These are phyloP conservation scores for Gonioctena quinquepunctata DNA, from an alignment of 1,140 invertebrate species.

Conservation along the genomic window DNA sequence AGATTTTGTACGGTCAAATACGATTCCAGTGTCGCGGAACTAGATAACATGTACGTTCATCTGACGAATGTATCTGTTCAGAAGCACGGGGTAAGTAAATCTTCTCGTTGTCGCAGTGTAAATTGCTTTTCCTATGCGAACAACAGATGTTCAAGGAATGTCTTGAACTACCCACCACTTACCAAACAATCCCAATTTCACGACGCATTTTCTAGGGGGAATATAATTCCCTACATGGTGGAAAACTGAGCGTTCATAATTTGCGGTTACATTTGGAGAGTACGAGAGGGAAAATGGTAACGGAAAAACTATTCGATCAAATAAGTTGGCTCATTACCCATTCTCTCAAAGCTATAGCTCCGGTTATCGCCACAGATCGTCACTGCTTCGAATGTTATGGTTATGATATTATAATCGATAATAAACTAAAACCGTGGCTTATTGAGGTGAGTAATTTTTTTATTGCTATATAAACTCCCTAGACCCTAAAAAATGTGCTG, in stretches of 20 bases:
- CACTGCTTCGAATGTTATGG: slow-evolving; percentile 85
- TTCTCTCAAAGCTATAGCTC: slow-evolving; percentile 77
- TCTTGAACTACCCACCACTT: no score
- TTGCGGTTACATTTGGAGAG: slow-evolving; percentile 88
- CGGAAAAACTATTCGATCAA: slow-evolving; percentile 79
- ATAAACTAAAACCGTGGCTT: slow-evolving; percentile 83
- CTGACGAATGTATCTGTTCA: slow-evolving; percentile 88
- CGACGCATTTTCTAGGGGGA: slow-evolving; percentile 75
- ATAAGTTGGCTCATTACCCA: slow-evolving; percentile 91
- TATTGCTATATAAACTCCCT: no score
- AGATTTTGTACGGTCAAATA: slow-evolving; percentile 85
- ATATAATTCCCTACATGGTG: slow-evolving; percentile 93
- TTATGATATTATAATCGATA: slow-evolving; percentile 88
- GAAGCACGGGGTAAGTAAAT: slow-evolving; percentile 74
- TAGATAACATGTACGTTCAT: slow-evolving; percentile 87
- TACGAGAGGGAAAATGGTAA: slow-evolving; percentile 85
- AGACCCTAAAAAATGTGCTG: no score
- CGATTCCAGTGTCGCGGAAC: slow-evolving; percentile 70
- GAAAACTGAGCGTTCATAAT: slow-evolving; percentile 93
- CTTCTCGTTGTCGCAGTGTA: no score
- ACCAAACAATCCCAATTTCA: no score
- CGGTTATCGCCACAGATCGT: slow-evolving; percentile 74
- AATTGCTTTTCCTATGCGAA: no score
- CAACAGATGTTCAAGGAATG: no score
- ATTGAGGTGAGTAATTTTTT: slow-evolving; percentile 61